Conservation (phyloP, 92 coral and sea anemone genomes). For the Epizoanthus fatuus region DNA sequence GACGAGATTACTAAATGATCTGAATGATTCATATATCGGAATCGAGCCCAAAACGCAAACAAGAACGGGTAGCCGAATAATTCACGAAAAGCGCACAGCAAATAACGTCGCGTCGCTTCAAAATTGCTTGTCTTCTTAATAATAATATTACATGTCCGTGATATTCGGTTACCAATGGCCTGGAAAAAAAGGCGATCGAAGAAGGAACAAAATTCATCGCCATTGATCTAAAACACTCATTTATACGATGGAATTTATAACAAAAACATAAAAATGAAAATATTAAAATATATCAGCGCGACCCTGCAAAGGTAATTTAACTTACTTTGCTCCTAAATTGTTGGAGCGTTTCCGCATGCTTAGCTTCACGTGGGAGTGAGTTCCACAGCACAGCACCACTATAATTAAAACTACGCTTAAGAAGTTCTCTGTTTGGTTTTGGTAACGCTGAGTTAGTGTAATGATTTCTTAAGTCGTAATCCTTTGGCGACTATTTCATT, state of each 20-base stretch:
- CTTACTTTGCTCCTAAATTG: too few species aligned
- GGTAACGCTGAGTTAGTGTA: too few species aligned
- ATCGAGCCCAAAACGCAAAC: constrained; percentile 43
- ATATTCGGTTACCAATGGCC: background rate
- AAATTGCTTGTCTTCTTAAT: constrained; percentile 24
- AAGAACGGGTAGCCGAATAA: constrained; percentile 34
- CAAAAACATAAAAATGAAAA: constrained; percentile 20
- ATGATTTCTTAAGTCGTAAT: too few species aligned
- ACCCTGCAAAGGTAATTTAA: too few species aligned
- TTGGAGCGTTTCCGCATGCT: too few species aligned
- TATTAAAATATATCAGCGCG: too few species aligned
- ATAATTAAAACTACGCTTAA: too few species aligned
- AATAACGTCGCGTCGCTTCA: constrained; percentile 27
- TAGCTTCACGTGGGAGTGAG: too few species aligned
- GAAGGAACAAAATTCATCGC: constrained; percentile 11
- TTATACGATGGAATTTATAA: constrained; percentile 47
- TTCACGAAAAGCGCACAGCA: constrained; percentile 23
- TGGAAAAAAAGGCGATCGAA: background rate
- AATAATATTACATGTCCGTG: background rate
- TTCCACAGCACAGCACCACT: too few species aligned
- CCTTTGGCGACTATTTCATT: too few species aligned
- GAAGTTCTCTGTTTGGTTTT: too few species aligned
- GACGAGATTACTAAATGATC: constrained; percentile 40
- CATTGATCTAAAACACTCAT: background rate
- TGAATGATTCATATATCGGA: constrained; percentile 43